Evolutionary conservation across 2,797 vertebrate genomes (phyloP), one percentile per base, ranked within the genome.

Genomic region (Lithobates pipiens): DNA sequence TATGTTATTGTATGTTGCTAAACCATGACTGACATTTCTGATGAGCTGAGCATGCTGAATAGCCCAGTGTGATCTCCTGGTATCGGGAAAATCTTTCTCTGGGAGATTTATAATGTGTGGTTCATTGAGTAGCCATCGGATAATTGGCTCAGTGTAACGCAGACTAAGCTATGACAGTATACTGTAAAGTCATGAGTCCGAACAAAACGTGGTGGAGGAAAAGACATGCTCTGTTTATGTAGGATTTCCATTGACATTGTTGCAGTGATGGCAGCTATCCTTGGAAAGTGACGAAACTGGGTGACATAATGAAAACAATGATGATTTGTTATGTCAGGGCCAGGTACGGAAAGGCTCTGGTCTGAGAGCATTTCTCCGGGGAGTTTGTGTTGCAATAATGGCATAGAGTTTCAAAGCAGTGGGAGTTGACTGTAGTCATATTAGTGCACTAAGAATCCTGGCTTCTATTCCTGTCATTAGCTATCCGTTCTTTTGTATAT

Each of bases 81-180:
- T 15, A 70, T 10, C 6, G 46, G 46, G 83, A 10, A 23, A 73
- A 13, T 50, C 39, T 75, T 70, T 81, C 44, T 54, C 39, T 10
- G 10, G 39, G 72, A 78, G 77, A 80, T 81, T 54, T 76, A 42
- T 50, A 70, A 4, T 57, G 11, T 23, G 10, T 10, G 77, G 61
- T n/a, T 81, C 77, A 76, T 63, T 76, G 84, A 44, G 25, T 76
- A 42, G 61, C 29, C 70, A 80, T 70, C 65, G 39, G 63, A 81
- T 76, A 70, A 76, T 57, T n/a, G 27, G 29, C 69, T 50, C 50
- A 44, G 50, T 71, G 2, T 10, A 77, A 63, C 23, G 27, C n/a
- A 44, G 23, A 3, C 32, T 70, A 15, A 67, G 29, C 75, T 54
- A 54, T 54, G 32, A 10, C 29, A 27, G 21, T 57, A 18, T 50